Percentiles rank a stretch among this genome's conserved stretches.
Evolutionary conservation across 2,888 invertebrate species (phyloP).

Genomic region (Lottia gigantea): DNA sequence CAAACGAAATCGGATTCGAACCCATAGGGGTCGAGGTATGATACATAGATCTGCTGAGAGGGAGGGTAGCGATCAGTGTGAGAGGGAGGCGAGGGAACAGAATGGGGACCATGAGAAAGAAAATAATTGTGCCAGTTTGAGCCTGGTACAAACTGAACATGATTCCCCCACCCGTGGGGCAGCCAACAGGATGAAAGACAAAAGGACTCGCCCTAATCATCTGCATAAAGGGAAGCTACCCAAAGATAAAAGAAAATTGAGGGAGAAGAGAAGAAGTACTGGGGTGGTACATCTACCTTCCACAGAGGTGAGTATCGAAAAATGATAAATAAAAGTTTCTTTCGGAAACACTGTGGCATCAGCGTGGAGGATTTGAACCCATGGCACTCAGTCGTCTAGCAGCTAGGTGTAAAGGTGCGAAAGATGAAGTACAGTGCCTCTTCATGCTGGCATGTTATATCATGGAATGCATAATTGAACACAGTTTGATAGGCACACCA

Average conservation of each 20-base stretch:
- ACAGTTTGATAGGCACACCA: no score
- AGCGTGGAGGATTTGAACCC: no score
- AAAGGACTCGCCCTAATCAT: constrained; percentile 70
- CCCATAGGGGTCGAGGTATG: constrained; percentile 70
- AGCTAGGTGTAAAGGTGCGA: no score
- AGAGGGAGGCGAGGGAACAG: constrained; percentile 29
- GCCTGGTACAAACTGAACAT: constrained; percentile 40
- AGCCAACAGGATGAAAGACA: constrained; percentile 66
- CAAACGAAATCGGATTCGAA: constrained; percentile 72
- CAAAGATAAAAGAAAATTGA: constrained; percentile 73
- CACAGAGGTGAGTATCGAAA: constrained; percentile 70
- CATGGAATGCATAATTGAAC: no score
- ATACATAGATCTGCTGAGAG: constrained; percentile 30
- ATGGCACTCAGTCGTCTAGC: no score
- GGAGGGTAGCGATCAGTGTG: constrained; percentile 37
- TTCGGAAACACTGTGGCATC: no score
- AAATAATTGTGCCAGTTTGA: constrained; percentile 29
- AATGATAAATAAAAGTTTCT: no score
- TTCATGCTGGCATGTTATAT: no score
- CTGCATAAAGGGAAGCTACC: constrained; percentile 73
- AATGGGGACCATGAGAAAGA: constrained; percentile 38
- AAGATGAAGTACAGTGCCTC: no score
- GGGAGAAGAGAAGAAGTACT: constrained; percentile 74
- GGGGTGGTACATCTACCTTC: constrained; percentile 74
- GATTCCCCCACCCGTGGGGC: constrained; percentile 68